phyloP scores from a whole-genome alignment of 2,797 vertebrate species.

The Pipistrellus pygmaeus region DNA sequence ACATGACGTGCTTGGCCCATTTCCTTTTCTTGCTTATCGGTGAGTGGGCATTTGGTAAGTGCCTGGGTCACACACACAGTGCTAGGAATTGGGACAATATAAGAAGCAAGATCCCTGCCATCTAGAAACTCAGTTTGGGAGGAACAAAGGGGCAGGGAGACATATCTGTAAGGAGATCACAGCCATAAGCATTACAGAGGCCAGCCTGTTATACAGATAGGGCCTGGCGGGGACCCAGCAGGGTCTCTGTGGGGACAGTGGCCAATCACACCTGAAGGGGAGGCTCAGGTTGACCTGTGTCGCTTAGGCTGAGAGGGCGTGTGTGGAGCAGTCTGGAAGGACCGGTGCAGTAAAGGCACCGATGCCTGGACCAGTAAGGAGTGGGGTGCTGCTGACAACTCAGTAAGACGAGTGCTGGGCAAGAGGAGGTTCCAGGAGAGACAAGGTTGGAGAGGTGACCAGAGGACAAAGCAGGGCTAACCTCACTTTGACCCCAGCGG shows the following conservation, averaged over 20 bases:
- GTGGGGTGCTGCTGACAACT: background rate
- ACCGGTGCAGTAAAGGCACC: background rate
- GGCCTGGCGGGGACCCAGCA: background rate
- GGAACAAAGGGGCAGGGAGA: background rate
- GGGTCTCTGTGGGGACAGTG: no score
- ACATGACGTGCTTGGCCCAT: background rate
- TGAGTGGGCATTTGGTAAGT: background rate
- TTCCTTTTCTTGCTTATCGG: background rate
- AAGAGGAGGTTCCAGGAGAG: background rate
- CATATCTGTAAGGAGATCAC: background rate
- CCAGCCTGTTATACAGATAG: background rate
- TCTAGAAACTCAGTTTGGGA: background rate
- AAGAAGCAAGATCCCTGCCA: background rate
- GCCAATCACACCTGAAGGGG: background rate
- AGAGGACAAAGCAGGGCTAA: background rate
- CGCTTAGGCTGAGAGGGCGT: background rate
- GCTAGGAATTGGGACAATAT: background rate
- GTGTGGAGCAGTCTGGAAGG: background rate
- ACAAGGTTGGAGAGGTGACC: background rate
- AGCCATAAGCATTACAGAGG: background rate
- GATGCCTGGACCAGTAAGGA: accelerated
- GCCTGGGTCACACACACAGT: background rate
- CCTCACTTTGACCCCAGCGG: background rate
- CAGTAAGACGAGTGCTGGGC: background rate
- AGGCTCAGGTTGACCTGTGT: background rate